Base-by-base conservation (phyloP, 2,113 vertebrate genomes). In the Muntiacus reevesi region DNA sequence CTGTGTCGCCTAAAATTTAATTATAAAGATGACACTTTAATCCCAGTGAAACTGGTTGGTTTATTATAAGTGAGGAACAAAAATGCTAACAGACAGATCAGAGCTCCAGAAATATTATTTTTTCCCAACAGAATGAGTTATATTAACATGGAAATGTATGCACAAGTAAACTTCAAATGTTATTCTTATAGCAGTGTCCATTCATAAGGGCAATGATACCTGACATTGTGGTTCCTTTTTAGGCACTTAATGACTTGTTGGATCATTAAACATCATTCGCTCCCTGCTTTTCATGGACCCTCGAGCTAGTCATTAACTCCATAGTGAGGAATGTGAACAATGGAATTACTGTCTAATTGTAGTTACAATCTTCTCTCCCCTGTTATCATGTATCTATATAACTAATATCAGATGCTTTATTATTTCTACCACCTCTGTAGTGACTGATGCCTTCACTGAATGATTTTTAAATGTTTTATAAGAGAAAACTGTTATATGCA, bases 171-270 rank as follows among this genome's bases (percentile, higher is more conserved):
- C 52, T 91, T 94, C 59, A 95, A 94, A 85, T 96, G 88, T 96
- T 98, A 95, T 96, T 95, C 85, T 94, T 95, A n/a, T 45, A 95
- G 30, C 64, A 95, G 52, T 95, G 91, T 95, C 82, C 88, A 97
- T 96, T 98, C 74, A 91, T 91, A 93, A 98, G 78, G 47, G 79
- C 96, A 96, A 92, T 93, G 95, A 94, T 97, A 96, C 74, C 85
- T 97, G 94, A 96, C 40, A 96, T 81, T 96, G 74, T 96, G 33
- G 50, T 95, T 95, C 87, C 82, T 91, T 97, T 97, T 92, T 89
- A 97, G 95, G 67, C 12, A 93, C 7, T 96, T 96, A 97, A 97
- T 97, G 94, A 98, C 62, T 97, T 94, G n/a, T 92, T 97, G 93
- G 87, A 89, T 98, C 95, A 97, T 98, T 98, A 97, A 98, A 54